These are phyloP conservation scores for Athripsodes cinereus DNA, from an alignment of 2,888 invertebrate species.

Conservation along the genomic window DNA sequence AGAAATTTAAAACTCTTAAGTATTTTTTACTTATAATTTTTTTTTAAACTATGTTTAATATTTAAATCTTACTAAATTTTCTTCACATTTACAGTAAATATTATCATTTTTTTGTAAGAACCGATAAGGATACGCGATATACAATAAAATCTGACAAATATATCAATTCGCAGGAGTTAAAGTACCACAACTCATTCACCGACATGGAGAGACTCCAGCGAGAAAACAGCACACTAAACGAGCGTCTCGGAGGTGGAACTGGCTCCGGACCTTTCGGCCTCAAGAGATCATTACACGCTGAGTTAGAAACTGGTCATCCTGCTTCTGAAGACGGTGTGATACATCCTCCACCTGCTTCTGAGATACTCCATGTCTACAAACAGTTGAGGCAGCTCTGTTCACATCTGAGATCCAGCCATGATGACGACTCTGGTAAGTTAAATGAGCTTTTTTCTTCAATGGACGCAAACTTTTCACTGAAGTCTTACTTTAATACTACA, in stretches of 20 bases:
- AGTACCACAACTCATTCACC: conserved; percentile 50
- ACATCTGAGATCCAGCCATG: conserved; percentile 69
- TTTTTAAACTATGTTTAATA: too few relatives aligned
- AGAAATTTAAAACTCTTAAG: too few relatives aligned
- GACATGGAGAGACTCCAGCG: conserved; percentile 67
- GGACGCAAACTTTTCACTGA: too few relatives aligned
- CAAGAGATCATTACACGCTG: conserved; percentile 72
- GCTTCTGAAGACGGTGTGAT: conserved; percentile 47
- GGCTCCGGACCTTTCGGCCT: conserved; percentile 35
- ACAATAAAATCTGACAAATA: too few relatives aligned
- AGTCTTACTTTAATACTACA: too few relatives aligned
- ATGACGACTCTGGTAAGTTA: conserved; percentile 60
- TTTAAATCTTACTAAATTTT: too few relatives aligned
- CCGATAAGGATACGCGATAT: too few relatives aligned
- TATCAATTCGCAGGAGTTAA: conserved; percentile 54
- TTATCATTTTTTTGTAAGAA: too few relatives aligned
- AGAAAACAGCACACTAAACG: conserved; percentile 65
- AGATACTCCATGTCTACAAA: conserved; percentile 66
- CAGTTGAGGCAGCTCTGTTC: conserved; percentile 67
- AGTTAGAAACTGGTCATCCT: conserved; percentile 78
- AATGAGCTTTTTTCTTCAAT: too few relatives aligned
- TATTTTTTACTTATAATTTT: too few relatives aligned
- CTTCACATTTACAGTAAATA: too few relatives aligned
- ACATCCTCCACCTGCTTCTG: conserved; percentile 41
- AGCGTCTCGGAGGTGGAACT: conserved; percentile 54